Percentiles rank a stretch among this genome's conserved stretches.
Conservation (phyloP, 1,140 invertebrate species). For the Euura saliciscinereae region DNA sequence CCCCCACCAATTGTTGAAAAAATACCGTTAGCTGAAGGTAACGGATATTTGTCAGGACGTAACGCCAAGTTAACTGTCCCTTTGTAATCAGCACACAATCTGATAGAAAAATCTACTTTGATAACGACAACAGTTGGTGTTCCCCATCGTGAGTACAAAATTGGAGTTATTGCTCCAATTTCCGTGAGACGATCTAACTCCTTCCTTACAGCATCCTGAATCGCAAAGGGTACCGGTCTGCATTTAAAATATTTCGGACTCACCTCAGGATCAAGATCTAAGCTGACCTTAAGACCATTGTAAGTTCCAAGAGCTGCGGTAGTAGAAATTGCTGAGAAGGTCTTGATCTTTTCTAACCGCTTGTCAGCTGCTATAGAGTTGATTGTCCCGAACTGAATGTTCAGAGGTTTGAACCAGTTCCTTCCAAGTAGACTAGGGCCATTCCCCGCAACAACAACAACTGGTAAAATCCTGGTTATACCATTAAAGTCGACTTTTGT, state of each 20-base stretch:
- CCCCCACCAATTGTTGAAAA: slow-evolving; percentile 29
- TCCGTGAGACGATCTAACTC: slow-evolving; percentile 20
- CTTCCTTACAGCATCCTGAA: slow-evolving; percentile 16
- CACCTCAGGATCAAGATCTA: slow-evolving; percentile 24
- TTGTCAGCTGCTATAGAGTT: slow-evolving; percentile 7
- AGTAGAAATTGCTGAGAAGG: not conserved
- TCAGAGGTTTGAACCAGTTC: slow-evolving; percentile 29
- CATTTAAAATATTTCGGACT: slow-evolving; percentile 38
- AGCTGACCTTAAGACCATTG: not conserved
- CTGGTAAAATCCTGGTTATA: not conserved
- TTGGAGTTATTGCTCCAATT: slow-evolving; percentile 16
- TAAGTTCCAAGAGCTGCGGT: not conserved
- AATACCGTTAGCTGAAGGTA: slow-evolving; percentile 23
- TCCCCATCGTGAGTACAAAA: slow-evolving; percentile 31
- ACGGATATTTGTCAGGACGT: slow-evolving; percentile 24
- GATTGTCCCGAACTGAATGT: slow-evolving; percentile 22
- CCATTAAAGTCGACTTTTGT: not conserved
- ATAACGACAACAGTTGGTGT: slow-evolving; percentile 19
- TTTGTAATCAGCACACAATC: slow-evolving; percentile 48
- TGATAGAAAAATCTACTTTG: slow-evolving; percentile 26
- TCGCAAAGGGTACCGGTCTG: slow-evolving; percentile 15
- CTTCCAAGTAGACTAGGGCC: slow-evolving; percentile 24
- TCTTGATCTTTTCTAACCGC: slow-evolving; percentile 8
- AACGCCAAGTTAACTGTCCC: slow-evolving; percentile 27
- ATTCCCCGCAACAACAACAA: slow-evolving; percentile 21